Base-by-base conservation (phyloP, 2,797 vertebrate genomes). In the Mionectes olivaceus region DNA sequence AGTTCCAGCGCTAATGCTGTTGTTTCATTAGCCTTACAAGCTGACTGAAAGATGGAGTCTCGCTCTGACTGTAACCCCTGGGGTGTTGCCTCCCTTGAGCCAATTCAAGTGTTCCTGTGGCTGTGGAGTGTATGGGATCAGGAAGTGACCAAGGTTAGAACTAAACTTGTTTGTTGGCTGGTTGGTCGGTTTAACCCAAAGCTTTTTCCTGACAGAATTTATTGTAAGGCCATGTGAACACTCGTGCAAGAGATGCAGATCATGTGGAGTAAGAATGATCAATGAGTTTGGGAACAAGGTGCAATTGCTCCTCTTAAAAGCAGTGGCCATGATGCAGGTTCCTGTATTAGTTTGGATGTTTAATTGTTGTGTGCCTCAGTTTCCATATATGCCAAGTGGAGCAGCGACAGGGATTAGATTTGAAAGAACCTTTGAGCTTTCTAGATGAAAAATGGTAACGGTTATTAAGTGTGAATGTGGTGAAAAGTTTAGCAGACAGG, bases 401-500 rank as follows among this genome's bases (percentile, higher is more conserved):
- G 22, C 14, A 2, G 56, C 71, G 83, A 56, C 0, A 1, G 33
- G 37, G 68, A 88, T 87, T 94, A 41, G 41, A 68, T 93, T 28
- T 88, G 79, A 68, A 91, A 88, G 59, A 81, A 50, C n/a, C 6
- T 77, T 88, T 90, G 77, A 86, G 57, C 69, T 88, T 83, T 88
- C 79, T 76, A 6, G 41, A 39, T 32, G 37, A 94, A 78, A 94
- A 91, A 67, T 44, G 14, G 60, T 71, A 47, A 47, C 44, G 61
- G 23, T 95, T 96, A 83, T 85, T 93, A 85, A 94, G 56, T 39
- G 33, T 81, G 82, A 86, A 75, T 68, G 43, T 81, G 65, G 46
- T 86, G 69, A 89, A 91, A 94, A 35, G 52, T 60, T 92, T 94
- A 92, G 71, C 3, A 30, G 68, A 81, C 87, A 93, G 96, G 88